Conservation (phyloP, 1,140 invertebrate genomes). For the Brachionus angularis region DNA sequence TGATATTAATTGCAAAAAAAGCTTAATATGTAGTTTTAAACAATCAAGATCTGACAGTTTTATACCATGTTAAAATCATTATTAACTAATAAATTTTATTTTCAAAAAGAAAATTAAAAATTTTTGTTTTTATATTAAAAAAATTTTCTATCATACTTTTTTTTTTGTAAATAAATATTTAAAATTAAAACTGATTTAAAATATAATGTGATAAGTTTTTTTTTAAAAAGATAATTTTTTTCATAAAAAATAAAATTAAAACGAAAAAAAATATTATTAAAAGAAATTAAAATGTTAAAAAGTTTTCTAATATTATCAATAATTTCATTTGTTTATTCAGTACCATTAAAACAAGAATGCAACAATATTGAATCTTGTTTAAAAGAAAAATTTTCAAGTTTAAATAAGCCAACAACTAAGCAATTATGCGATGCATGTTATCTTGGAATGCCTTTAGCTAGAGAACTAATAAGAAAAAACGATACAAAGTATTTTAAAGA, state of each 20-base stretch:
- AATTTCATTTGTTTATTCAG: not conserved
- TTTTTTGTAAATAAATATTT: no score
- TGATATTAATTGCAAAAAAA: conserved; percentile 23
- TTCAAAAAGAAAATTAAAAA: not conserved
- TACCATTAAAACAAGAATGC: conserved; percentile 6
- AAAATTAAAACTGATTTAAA: no score
- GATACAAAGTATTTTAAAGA: conserved; percentile 20
- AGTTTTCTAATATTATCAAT: no score
- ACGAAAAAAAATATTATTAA: no score
- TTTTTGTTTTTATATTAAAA: no score
- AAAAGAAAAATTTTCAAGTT: not conserved
- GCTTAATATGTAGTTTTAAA: conserved; percentile 27
- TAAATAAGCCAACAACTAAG: not conserved
- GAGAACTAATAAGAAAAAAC: conserved; percentile 33
- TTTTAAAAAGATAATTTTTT: no score
- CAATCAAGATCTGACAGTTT: conserved; percentile 31
- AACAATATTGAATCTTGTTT: not conserved
- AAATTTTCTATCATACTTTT: no score
- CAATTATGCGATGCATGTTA: conserved; percentile 33
- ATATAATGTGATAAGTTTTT: no score
- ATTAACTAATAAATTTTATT: not conserved
- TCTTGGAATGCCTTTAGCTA: conserved; percentile 4
- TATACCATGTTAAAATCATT: conserved; percentile 20
- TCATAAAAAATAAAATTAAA: no score
- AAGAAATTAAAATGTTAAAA: no score